Base-by-base conservation (phyloP, 2,888 invertebrate genomes). In the Heterodera filipjevi region DNA sequence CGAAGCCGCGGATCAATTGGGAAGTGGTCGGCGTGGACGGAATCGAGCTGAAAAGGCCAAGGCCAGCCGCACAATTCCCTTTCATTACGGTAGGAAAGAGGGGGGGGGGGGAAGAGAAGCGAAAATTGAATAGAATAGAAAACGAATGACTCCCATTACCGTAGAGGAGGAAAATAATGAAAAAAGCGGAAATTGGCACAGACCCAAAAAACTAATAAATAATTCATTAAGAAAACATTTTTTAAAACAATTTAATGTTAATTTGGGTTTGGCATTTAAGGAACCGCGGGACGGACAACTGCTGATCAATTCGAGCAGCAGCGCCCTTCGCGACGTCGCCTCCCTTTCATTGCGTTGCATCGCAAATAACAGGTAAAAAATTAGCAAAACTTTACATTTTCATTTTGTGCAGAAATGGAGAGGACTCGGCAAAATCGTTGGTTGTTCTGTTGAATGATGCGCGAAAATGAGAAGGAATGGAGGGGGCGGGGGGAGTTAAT, bases 281-380 rank as follows among this genome's bases (percentile, higher is more conserved):
- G 73, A 68, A 66, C n/a, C 82, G 66, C 46, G 35, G 10, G 71
- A 84, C 68, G 79, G 84, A 33, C 74, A 83, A 46, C 35, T 84
- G 19, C 27, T 84, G 22, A 66, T 84, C 59, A 79, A 82, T 78
- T 81, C 83, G 27, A 59, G 77, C 30, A 77, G 53, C 68, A 19
- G 19, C 14, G 33, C 30, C 19, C n/a, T 53, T 39, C 82, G 79
- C n/a, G 80, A 82, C 32, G 66, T 71, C 22, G 82, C 84, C 35
- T 80, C 83, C 22, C 16, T 82, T 35, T 81, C 80, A n/a, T 68
- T 82, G n/a, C 76, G 84, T 35, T 82, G 82, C 68, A 30, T n/a
- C 19, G 82, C 82, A 32, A 64, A 49, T n/a, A 82, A 82, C 71
- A 64, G 44, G 66, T 79, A 8, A 8, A 49, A 49, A 19, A 3